Evolutionary conservation across 2,888 invertebrate species (phyloP).

Genomic region (Cepaea hortensis): DNA sequence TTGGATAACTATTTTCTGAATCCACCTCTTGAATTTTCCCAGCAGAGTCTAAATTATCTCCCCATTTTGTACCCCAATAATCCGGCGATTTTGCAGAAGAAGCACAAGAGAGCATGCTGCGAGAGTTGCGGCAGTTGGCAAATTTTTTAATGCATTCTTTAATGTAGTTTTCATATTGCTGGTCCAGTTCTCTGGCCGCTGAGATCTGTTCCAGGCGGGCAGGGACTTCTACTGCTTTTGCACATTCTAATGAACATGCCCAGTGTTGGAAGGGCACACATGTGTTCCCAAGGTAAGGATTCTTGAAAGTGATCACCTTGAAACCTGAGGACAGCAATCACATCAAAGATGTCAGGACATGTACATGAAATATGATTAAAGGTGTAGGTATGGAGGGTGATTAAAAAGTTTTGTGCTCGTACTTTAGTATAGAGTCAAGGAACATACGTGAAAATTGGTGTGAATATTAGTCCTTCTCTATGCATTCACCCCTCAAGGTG

Average conservation of each 20-base stretch:
- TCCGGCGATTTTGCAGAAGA: conserved; percentile 41
- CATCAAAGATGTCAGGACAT: neutral
- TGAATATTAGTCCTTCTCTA: no score
- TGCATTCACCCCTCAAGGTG: no score
- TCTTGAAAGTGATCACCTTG: conserved; percentile 78
- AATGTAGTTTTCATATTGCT: conserved; percentile 72
- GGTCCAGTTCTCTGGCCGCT: conserved; percentile 73
- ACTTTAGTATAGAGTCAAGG: no score
- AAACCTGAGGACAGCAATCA: conserved; percentile 71
- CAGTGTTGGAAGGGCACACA: conserved; percentile 79
- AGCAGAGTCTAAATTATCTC: conserved; percentile 2
- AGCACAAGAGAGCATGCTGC: conserved; percentile 51
- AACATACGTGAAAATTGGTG: no score
- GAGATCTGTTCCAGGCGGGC: conserved; percentile 75
- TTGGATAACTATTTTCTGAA: neutral
- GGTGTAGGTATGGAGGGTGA: neutral
- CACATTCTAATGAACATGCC: conserved; percentile 77
- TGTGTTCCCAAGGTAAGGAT: conserved; percentile 78
- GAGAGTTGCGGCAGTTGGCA: conserved; percentile 48
- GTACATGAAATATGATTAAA: neutral
- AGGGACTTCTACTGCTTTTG: conserved; percentile 76
- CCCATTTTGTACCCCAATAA: neutral
- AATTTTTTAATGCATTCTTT: conserved; percentile 64
- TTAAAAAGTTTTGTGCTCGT: no score
- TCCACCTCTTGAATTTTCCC: neutral